Conservation (phyloP, 2,888 invertebrate genomes). For the Amphipyra tragopoginis region DNA sequence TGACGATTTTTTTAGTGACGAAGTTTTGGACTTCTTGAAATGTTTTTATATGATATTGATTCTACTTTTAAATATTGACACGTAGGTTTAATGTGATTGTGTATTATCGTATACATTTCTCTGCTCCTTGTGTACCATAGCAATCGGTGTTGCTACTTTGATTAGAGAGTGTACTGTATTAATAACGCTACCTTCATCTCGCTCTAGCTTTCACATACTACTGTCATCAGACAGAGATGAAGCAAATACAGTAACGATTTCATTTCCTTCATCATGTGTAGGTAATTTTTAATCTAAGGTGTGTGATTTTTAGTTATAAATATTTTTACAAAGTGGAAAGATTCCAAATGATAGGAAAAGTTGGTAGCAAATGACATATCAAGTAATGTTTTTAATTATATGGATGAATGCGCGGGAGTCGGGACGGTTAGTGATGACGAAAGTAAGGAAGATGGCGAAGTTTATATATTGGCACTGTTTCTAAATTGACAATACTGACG, state of each 20-base stretch:
- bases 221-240: conserved; percentile 43
- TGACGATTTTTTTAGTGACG: conserved; percentile 77
- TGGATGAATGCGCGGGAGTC: conserved; percentile 63
- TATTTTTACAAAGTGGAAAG: conserved; percentile 85
- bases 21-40: conserved; percentile 75
- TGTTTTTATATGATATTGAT: conserved; percentile 82
- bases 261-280: conserved; percentile 73
- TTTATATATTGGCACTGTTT: conserved; percentile 76
- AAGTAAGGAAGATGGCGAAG: conserved; percentile 64
- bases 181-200: conserved; percentile 45
- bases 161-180: conserved; percentile 56
- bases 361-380: conserved; percentile 88
- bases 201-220: conserved; percentile 35
- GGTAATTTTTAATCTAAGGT: conserved; percentile 82
- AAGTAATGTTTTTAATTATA: conserved; percentile 84
- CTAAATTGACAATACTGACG: conserved; percentile 85
- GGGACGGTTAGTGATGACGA: conserved; percentile 78
- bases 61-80: conserved; percentile 76
- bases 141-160: conserved; percentile 68
- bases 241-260: conserved; percentile 49
- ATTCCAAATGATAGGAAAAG: conserved; percentile 85
- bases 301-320: conserved; percentile 86
- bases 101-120: conserved; percentile 73
- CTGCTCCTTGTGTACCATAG: conserved; percentile 75
- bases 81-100: conserved; percentile 72